phyloP scores from a whole-genome alignment of 1,140 invertebrate species.

The Medauroidea extradentata region DNA sequence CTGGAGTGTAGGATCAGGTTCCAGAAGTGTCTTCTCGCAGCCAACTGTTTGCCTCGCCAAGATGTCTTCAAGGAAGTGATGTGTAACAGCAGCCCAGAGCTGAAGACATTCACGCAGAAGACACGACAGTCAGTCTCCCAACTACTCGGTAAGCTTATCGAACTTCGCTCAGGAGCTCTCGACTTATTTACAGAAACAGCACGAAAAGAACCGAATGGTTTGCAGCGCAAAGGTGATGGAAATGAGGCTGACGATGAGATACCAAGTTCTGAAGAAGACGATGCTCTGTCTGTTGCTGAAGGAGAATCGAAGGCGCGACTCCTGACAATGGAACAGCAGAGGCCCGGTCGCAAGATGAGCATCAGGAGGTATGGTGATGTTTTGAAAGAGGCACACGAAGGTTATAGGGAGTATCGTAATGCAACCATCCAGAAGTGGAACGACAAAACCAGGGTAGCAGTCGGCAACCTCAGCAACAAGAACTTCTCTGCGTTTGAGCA shows the following conservation, averaged over 20 bases:
- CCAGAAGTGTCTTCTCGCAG: slow-evolving; percentile 67
- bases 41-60: slow-evolving; percentile 72
- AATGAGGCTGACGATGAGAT: slow-evolving; percentile 50
- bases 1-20: slow-evolving; percentile 79
- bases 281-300: background rate
- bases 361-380: slow-evolving; percentile 57
- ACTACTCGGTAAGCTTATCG: slow-evolving; percentile 60
- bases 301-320: background rate
- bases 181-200: slow-evolving; percentile 55
- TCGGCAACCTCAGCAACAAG: slow-evolving; percentile 53
- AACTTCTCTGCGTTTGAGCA: slow-evolving; percentile 64
- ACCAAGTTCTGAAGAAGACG: slow-evolving; percentile 18
- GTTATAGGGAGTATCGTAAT: slow-evolving; percentile 69
- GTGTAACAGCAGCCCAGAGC: slow-evolving; percentile 44
- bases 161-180: slow-evolving; percentile 45
- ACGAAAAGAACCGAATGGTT: slow-evolving; percentile 21
- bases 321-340: background rate
- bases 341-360: slow-evolving; percentile 48
- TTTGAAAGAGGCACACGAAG: slow-evolving; percentile 57
- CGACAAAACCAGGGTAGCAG: slow-evolving; percentile 74
- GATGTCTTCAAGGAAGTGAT: slow-evolving; percentile 50
- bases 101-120: slow-evolving; percentile 47
- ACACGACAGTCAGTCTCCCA: slow-evolving; percentile 50
- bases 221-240: slow-evolving; percentile 38
- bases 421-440: slow-evolving; percentile 86